phyloP scores from a whole-genome alignment of 2,888 invertebrate species.

The Phaonia tiefii region DNA sequence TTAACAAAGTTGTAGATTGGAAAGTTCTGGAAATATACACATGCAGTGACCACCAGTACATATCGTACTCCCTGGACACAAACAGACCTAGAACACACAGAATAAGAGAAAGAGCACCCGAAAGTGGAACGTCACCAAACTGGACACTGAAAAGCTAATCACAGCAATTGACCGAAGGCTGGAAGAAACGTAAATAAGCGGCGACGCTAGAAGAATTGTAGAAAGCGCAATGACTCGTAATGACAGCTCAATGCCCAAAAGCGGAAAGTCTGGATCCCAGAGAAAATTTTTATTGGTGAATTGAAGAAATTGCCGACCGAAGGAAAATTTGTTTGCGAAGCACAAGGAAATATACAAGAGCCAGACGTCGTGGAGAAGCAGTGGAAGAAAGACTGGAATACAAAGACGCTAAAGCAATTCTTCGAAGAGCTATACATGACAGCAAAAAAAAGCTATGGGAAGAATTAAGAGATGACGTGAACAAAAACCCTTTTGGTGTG shows the following conservation, averaged over 20 bases:
- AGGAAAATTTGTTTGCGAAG: neutral
- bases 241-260: neutral
- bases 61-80: neutral
- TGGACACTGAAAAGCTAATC: neutral
- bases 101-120: no score
- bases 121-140: slow-evolving; percentile 17
- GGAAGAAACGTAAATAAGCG: neutral
- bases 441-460: slow-evolving; percentile 3
- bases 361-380: neutral
- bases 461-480: neutral
- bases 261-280: neutral
- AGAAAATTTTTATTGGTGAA: neutral
- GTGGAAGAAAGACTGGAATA: neutral
- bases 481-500: slow-evolving; percentile 16
- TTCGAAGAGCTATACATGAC: neutral
- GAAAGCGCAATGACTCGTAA: neutral
- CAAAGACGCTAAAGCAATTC: neutral
- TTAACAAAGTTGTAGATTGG: slow-evolving; percentile 37
- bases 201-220: neutral
- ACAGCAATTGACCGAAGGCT: neutral
- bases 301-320: neutral
- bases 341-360: neutral
- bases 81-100: neutral
- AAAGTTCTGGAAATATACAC: slow-evolving; percentile 47
- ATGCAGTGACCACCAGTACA: slow-evolving; percentile 48